Base-by-base conservation (phyloP, 2,888 invertebrate species). In the Drosophila macrothrix region DNA sequence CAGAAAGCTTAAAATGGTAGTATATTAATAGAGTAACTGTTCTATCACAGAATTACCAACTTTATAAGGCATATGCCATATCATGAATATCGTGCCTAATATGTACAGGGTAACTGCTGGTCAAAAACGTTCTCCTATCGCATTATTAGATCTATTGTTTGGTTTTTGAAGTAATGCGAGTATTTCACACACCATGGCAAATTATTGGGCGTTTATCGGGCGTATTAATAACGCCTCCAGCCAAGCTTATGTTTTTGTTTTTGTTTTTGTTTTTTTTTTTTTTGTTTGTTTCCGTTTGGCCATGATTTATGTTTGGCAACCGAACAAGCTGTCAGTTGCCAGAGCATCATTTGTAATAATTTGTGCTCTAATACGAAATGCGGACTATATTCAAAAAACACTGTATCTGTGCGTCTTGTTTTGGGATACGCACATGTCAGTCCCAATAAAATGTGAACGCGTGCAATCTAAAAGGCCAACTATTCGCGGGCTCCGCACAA, bases 301-400 rank as follows among this genome's bases (percentile, higher is more conserved):
- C 65, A 73, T 90, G 85, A 85, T 85, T 85, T 90, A 85, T 90
- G 82, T 78, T 78, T 56, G 55, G 56, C 52, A 59, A 60, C 63
- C 65, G 60, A 72, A 76, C 72, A 75, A 80, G 80, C 74, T 80
- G 76, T 66, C 76, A 58, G 87, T 89, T 89, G 71, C 54, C 68
- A 73, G 84, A 82, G 62, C 78, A 81, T 89, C 84, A 86, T 85
- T 85, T 88, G 90, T 85, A 89, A 89, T 90, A 86, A 85, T 85
- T 85, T 90, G 82, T 83, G 70, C 46, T 74, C 61, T 81, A 84
- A 78, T 75, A 74, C 63, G 68, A 69, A 80, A 83, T 68, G 3
- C 3, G n/a, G 54, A 68, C 70, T 67, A 70, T 62, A 68, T 53
- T 55, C 39, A 59, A 41, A 43, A 39, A 83, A 28, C 33, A 68